Evolutionary conservation across 1,140 invertebrate species (phyloP), one percentile per base, ranked within the genome.

Genomic region (Heliconius hermathena): DNA sequence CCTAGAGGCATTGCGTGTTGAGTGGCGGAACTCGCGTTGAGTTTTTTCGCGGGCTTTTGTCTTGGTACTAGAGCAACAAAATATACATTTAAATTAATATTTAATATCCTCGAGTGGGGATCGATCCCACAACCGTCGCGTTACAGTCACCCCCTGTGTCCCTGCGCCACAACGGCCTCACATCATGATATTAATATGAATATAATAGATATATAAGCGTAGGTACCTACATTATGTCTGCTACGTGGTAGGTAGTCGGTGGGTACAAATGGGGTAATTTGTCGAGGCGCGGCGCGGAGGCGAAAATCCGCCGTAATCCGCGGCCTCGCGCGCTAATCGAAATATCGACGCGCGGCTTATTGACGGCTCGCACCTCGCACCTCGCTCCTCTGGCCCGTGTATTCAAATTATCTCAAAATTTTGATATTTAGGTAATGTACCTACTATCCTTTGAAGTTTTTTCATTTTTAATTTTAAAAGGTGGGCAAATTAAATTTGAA

Each of bases 241-340:
- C 49, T 77, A 76, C 76, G 80, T 82, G 82, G 87, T 76, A 77
- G 84, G 85, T 83, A 88, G 87, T 76, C 74, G 84, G 85, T 82
- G 87, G 85, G 87, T 92, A 93, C 91, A 94, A 94, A 94, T 94
- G 86, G 88, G 82, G 82, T 91, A 87, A 94, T 92, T 93, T 93
- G 91, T 93, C 87, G 88, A 82, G 82, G 81, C 78, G 82, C 80
- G 82, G 85, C 81, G 89, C 81, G 86, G 90, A 94, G 91, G 92
- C 91, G 92, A 91, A 88, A 94, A 94, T 89, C 92, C 92, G 88
- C 76, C 87, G 89, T 94, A 94, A 94, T 92, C 91, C 92, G 83
- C 82, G 84, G 83, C 82, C 87, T 86, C 86, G 88, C 88, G 82
- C 89, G 92, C 92, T 93, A 92, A 93, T 93, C 92, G 92, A 91